phyloP scores from a whole-genome alignment of 2,113 vertebrate genomes.

The Acanthisitta chloris region DNA sequence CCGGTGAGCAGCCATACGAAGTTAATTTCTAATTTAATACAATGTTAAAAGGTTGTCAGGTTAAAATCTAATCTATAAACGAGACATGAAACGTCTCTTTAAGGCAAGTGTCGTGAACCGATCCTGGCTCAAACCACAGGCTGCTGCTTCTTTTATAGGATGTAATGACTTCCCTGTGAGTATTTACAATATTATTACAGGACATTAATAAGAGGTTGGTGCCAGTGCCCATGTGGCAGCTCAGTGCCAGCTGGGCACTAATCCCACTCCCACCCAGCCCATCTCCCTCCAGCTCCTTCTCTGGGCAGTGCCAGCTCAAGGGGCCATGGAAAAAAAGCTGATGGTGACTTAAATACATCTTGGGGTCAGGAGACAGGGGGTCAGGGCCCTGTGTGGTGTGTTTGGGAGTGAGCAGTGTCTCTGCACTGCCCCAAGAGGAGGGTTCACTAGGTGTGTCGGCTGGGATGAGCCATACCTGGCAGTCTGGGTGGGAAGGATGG shows the following conservation, averaged over 20 bases:
- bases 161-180: not conserved
- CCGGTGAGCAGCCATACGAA: not conserved
- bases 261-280: not conserved
- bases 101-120: not conserved
- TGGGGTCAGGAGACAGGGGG: accelerated
- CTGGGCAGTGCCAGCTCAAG: accelerated
- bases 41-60: slow-evolving; percentile 49
- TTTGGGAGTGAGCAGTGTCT: not conserved
- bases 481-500: accelerated
- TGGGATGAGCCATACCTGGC: not conserved
- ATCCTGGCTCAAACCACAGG: not conserved
- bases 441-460: not conserved
- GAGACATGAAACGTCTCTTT: slow-evolving; percentile 24
- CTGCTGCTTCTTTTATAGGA: slow-evolving; percentile 30
- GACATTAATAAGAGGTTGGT: not conserved
- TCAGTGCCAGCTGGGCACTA: not conserved
- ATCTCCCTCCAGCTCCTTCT: not conserved
- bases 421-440: not conserved
- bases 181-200: slow-evolving; percentile 18
- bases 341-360: accelerated
- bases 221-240: not conserved
- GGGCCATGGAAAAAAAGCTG: accelerated
- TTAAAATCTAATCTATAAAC: slow-evolving; percentile 60
- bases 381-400: accelerated
- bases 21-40: slow-evolving; percentile 65